Percentiles rank a stretch among this genome's conserved stretches.
Evolutionary conservation across 2,888 invertebrate genomes (phyloP).

Genomic region (Aleiodes leptofemur): DNA sequence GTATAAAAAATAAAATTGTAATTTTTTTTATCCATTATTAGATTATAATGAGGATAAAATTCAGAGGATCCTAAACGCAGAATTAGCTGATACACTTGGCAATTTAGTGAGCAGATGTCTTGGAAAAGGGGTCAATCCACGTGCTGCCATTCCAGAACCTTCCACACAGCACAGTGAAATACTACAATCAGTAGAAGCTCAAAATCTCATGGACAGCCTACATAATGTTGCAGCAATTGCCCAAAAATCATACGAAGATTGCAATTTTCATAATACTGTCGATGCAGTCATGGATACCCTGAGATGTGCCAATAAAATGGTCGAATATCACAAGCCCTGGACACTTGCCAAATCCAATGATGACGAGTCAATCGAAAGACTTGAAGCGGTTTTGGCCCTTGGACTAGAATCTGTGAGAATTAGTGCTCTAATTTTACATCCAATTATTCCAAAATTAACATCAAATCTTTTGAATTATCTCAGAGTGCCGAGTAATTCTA

Average conservation of each 20-base stretch:
- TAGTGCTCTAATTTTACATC: slow-evolving; percentile 87
- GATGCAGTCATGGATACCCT: slow-evolving; percentile 86
- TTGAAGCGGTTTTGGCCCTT: slow-evolving; percentile 87
- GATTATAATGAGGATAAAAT: slow-evolving; percentile 90
- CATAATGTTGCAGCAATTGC: slow-evolving; percentile 79
- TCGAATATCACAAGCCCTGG: slow-evolving; percentile 94
- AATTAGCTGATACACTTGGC: slow-evolving; percentile 93
- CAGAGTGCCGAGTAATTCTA: slow-evolving; percentile 74
- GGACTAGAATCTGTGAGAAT: slow-evolving; percentile 91
- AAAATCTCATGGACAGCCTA: slow-evolving; percentile 78
- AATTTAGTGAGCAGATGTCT: slow-evolving; percentile 91
- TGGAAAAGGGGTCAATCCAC: slow-evolving; percentile 87
- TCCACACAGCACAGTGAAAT: slow-evolving; percentile 75
- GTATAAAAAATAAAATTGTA: background rate
- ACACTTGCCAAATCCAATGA: slow-evolving; percentile 81
- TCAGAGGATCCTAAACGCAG: slow-evolving; percentile 87
- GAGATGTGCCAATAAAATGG: slow-evolving; percentile 89
- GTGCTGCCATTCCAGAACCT: slow-evolving; percentile 82
- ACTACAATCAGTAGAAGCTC: slow-evolving; percentile 75
- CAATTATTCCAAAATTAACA: slow-evolving; percentile 87
- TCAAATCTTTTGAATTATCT: slow-evolving; percentile 84
- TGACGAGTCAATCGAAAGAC: slow-evolving; percentile 76
- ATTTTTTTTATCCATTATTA: slow-evolving; percentile 70
- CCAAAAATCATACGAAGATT: slow-evolving; percentile 82
- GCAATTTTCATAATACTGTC: slow-evolving; percentile 89